A percentile compares a stretch with the other conserved stretches of the same genome.
phyloP scores from a whole-genome alignment of 2,888 invertebrate genomes.

The Aethes cnicana region DNA sequence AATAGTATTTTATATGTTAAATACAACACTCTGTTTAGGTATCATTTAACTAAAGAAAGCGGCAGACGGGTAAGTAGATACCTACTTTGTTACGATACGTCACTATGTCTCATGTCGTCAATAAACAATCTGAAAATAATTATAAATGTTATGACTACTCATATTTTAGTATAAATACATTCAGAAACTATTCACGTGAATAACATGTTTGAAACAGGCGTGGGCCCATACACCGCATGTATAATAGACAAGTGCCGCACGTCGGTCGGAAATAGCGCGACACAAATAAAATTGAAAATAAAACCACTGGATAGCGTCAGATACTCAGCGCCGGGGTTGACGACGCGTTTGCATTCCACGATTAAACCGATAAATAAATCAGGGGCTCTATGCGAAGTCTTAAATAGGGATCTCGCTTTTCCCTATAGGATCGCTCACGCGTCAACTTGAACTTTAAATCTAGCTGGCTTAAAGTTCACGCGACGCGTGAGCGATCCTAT shows the following conservation, averaged over 20 bases:
- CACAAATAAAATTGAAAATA: slow-evolving; percentile 82
- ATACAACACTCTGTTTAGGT: no score
- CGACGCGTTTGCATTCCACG: slow-evolving; percentile 54
- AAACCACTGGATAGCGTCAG: slow-evolving; percentile 76
- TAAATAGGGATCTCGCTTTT: no score
- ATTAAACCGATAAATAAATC: slow-evolving; percentile 51
- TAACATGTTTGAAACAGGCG: slow-evolving; percentile 53
- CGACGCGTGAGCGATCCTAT: no score
- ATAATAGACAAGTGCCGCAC: slow-evolving; percentile 76
- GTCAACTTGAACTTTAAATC: no score
- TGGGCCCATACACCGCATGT: slow-evolving; percentile 65
- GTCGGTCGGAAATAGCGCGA: slow-evolving; percentile 78
- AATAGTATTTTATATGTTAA: no score
- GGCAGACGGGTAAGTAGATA: no score
- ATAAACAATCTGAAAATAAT: no score
- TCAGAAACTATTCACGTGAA: slow-evolving; percentile 47
- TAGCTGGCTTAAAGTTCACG: no score
- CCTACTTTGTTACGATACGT: no score
- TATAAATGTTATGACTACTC: slow-evolving; percentile 27
- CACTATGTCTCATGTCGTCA: no score
- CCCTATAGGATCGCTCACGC: no score
- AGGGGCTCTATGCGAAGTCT: no score
- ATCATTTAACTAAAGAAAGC: neutral
- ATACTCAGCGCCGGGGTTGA: slow-evolving; percentile 63
- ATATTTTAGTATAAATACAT: slow-evolving; percentile 25